Evolutionary conservation across 2,113 vertebrate genomes (phyloP).

Genomic region (Okapia johnstoni): DNA sequence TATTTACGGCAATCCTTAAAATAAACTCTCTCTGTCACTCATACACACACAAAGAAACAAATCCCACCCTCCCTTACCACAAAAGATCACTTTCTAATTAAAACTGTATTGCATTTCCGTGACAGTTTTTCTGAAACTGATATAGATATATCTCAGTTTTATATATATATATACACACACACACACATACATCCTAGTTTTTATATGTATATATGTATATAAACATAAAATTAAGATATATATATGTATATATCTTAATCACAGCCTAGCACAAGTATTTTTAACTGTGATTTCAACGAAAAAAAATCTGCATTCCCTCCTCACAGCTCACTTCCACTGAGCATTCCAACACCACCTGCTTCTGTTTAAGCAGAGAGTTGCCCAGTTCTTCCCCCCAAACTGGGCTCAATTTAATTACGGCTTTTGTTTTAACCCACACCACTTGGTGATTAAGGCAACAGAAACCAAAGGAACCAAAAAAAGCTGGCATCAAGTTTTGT

Average conservation of each 20-base stretch:
- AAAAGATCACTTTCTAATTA: background rate
- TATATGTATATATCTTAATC: background rate
- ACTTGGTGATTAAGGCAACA: conserved; percentile 41
- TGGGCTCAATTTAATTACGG: conserved; percentile 55
- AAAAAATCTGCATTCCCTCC: conserved; percentile 1
- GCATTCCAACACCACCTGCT: conserved; percentile 61
- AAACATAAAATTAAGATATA: background rate
- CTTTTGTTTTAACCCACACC: conserved; percentile 51
- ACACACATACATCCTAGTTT: background rate
- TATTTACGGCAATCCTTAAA: background rate
- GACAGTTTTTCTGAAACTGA: conserved; percentile 5
- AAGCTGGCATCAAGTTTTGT: background rate
- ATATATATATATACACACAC: background rate
- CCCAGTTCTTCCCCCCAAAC: background rate
- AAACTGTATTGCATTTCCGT: conserved; percentile 2
- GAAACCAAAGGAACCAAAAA: background rate
- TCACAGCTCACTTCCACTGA: conserved; percentile 1
- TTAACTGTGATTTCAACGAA: conserved; percentile 21
- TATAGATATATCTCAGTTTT: background rate
- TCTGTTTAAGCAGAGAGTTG: conserved; percentile 60
- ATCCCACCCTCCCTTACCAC: background rate
- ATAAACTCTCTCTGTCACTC: background rate
- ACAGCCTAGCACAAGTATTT: background rate
- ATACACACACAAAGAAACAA: background rate
- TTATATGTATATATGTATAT: background rate